Evolutionary conservation across 2,797 vertebrate species (phyloP), one percentile per base, ranked within the genome.

Genomic region (Percopsis omiscomaycus): DNA sequence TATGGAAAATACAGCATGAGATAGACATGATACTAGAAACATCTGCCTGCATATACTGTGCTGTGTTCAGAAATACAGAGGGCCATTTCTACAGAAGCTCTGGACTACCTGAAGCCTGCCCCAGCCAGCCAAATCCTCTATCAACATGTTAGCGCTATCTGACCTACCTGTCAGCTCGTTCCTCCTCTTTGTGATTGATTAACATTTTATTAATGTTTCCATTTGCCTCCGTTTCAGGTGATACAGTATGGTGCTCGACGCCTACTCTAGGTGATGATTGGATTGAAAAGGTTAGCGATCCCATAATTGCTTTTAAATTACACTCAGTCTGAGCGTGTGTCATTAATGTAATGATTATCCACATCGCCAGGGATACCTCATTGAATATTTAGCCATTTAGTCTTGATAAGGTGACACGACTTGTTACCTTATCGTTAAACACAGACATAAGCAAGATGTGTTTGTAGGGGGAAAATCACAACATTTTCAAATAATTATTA

Each of bases 231-330:
- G 66, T 81, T 83, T 80, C 80, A 86, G 82, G 81, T 86, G 82
- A 84, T 84, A 74, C 76, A 37, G 66, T 66, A 47, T 74, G 79
- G 77, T 74, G 78, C 77, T 54, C 70, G 57, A 75, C 61, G 60
- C 79, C 69, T 57, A 78, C 80, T 73, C 78, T 67, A 6, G 84
- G 80, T 83, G 82, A 83, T 84, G 82, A 86, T 84, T 85, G 84
- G 83, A 87, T 89, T 88, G 83, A 88, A 89, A 88, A 88, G 87
- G 86, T 89, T 87, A 85, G 76, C 68, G 81, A 88, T 88, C 83
- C 86, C 82, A 74, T 88, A 89, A 88, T 89, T 88, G 85, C 85
- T 90, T 90, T 89, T 90, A 86, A 89, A 91, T 91, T 86, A 84
- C 81, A 77, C 84, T 81, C 72, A 59, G 69, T 75, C 75, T 69